Evolutionary conservation across 1,140 invertebrate genomes (phyloP).

Genomic region (Drosophila serrata): DNA sequence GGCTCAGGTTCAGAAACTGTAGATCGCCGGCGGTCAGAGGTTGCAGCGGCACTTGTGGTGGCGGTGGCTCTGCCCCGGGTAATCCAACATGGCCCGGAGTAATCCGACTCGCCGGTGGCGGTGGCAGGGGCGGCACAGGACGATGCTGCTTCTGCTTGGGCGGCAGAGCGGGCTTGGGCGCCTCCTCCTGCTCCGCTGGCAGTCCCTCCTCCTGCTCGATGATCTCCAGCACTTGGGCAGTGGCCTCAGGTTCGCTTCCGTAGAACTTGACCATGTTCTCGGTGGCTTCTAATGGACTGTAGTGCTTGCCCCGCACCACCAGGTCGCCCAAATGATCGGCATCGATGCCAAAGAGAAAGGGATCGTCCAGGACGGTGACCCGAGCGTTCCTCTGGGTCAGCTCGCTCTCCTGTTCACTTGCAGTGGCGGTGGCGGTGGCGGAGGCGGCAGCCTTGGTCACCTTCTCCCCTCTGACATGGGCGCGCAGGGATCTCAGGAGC

Average conservation of each 20-base stretch:
- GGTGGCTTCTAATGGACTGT: conserved; percentile 52
- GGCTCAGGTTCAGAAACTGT: conserved; percentile 81
- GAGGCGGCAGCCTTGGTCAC: neutral
- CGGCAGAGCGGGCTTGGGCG: conserved; percentile 71
- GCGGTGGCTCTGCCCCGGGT: conserved; percentile 3
- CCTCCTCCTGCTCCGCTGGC: conserved; percentile 48
- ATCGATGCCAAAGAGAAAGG: conserved; percentile 84
- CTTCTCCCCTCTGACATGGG: conserved; percentile 58
- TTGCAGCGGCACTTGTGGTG: conserved; percentile 34
- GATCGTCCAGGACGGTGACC: conserved; percentile 83
- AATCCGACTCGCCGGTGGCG: conserved; percentile 55
- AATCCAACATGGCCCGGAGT: conserved; percentile 21
- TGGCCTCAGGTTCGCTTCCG: conserved; percentile 34
- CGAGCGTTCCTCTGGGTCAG: conserved; percentile 72
- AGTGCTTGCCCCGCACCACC: conserved; percentile 65
- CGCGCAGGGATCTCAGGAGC: conserved; percentile 73
- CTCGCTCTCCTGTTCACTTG: conserved; percentile 36
- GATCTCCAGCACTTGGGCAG: conserved; percentile 70
- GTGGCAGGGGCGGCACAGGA: conserved; percentile 44
- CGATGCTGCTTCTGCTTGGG: conserved; percentile 74
- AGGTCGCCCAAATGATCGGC: conserved; percentile 80
- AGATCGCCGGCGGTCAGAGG: conserved; percentile 79
- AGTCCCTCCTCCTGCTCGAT: conserved; percentile 66
- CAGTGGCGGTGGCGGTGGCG: conserved; percentile 3
- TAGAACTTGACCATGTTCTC: conserved; percentile 74